These are phyloP conservation scores for Temnothorax rugatulus DNA, from an alignment of 2,888 invertebrate genomes.

Conservation along the genomic window DNA sequence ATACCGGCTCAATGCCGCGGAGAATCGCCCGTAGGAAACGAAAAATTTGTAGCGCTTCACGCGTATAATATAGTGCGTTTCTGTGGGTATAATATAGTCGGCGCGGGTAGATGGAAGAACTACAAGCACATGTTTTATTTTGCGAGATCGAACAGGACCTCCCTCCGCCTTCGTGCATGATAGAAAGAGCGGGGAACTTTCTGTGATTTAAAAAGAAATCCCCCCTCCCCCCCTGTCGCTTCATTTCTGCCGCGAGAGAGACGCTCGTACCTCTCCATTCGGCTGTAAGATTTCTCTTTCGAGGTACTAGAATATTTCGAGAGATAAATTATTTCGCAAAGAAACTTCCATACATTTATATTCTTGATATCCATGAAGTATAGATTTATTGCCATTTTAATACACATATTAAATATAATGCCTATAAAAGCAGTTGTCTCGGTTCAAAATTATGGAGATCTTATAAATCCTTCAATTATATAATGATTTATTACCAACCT, in stretches of 20 bases:
- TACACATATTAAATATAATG: background rate
- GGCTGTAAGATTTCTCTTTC: conserved; percentile 21
- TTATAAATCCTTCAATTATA: background rate
- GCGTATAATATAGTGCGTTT: conserved; percentile 28
- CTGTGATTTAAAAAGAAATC: conserved; percentile 49
- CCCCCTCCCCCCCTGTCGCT: background rate
- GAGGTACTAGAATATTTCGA: conserved; percentile 27
- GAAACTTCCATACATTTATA: background rate
- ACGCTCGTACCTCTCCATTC: conserved; percentile 17
- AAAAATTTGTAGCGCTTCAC: conserved; percentile 49
- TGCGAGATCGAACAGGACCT: conserved; percentile 38
- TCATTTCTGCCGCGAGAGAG: conserved; percentile 38
- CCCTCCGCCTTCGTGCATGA: conserved; percentile 2
- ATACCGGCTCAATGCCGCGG: background rate
- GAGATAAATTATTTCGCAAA: conserved; percentile 45
- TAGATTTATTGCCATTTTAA: background rate
- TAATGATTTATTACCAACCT: background rate
- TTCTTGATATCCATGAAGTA: background rate
- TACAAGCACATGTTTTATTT: conserved; percentile 39
- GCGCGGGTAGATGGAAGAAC: conserved; percentile 9
- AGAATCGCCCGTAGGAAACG: conserved; percentile 14
- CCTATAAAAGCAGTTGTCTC: too few species aligned
- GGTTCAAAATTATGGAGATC: background rate
- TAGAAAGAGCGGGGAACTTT: conserved; percentile 17
- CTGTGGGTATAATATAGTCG: conserved; percentile 23